Conservation (phyloP, 1,140 invertebrate species). For the Drosophila baimaii region DNA sequence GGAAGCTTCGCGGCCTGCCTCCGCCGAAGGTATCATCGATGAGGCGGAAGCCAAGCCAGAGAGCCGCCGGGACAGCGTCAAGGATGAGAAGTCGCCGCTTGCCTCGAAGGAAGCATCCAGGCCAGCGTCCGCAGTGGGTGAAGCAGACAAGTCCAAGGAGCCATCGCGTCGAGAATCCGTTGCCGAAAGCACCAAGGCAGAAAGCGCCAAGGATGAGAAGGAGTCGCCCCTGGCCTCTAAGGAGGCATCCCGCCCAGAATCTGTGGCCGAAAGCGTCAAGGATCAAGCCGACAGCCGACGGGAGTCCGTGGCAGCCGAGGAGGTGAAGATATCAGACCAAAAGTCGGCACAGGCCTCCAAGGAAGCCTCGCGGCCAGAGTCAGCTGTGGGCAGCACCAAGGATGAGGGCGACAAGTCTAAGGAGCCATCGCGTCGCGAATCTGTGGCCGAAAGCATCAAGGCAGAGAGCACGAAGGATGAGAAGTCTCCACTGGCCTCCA, state of each 20-base stretch:
- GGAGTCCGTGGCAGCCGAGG: conserved; percentile 24
- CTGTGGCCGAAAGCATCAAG: no score
- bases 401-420: conserved; percentile 45
- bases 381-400: conserved; percentile 35
- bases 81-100: conserved; percentile 23
- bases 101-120: conserved; percentile 35
- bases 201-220: conserved; percentile 21
- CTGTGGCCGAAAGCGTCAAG: conserved; percentile 30
- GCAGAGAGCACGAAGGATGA: no score
- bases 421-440: conserved; percentile 10
- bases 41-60: neutral
- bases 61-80: no score
- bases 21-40: conserved; percentile 22
- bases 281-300: conserved; percentile 24
- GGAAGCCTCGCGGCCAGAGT: conserved; percentile 38
- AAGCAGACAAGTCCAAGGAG: conserved; percentile 21
- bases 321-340: neutral
- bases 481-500: no score
- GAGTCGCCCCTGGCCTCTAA: conserved; percentile 27
- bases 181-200: conserved; percentile 16
- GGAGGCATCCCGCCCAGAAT: conserved; percentile 21
- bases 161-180: conserved; percentile 30
- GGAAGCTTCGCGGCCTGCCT: conserved; percentile 22
- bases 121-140: conserved; percentile 30
- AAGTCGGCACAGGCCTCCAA: conserved; percentile 18